These are phyloP conservation scores for Tiphia femorata DNA, from an alignment of 2,888 invertebrate species.

Conservation along the genomic window DNA sequence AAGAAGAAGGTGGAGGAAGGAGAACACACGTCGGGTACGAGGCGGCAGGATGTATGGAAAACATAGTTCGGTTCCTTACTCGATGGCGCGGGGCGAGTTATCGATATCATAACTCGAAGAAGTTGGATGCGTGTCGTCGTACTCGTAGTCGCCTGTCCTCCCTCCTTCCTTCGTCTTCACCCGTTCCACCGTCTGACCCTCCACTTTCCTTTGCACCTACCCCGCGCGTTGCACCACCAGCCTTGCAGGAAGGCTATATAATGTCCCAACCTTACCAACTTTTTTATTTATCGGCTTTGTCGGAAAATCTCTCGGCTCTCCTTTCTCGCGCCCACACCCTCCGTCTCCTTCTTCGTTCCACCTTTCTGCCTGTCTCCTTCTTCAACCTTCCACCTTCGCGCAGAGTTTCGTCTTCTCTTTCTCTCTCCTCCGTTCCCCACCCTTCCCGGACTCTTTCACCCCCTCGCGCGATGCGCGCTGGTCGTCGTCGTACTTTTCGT, in stretches of 20 bases:
- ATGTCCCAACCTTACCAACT: constrained; percentile 38
- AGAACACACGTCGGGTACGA: not conserved
- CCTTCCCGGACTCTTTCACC: not conserved
- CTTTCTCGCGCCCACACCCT: constrained; percentile 12
- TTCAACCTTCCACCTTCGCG: constrained; percentile 1
- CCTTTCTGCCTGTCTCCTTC: not conserved
- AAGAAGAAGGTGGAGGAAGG: not conserved
- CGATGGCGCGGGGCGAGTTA: constrained; percentile 53
- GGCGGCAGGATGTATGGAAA: constrained; percentile 23
- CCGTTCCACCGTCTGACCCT: not conserved
- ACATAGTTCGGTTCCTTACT: constrained; percentile 29
- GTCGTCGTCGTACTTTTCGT: not conserved
- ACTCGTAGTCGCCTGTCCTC: constrained; percentile 29
- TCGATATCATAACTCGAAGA: constrained; percentile 57
- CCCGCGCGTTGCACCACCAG: not conserved
- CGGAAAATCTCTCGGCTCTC: constrained; percentile 33
- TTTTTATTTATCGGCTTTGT: constrained; percentile 49
- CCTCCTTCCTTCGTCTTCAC: constrained; percentile 9
- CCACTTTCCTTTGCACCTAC: not conserved
- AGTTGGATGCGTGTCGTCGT: constrained; percentile 35
- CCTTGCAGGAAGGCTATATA: constrained; percentile 26
- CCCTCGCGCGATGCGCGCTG: not conserved
- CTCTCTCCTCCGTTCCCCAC: constrained; percentile 4
- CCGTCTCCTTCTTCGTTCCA: constrained; percentile 6
- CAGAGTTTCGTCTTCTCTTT: constrained; percentile 17